Percentiles rank a stretch among this genome's conserved stretches.
phyloP scores from a whole-genome alignment of 2,113 vertebrate genomes.

The Myotis davidii region DNA sequence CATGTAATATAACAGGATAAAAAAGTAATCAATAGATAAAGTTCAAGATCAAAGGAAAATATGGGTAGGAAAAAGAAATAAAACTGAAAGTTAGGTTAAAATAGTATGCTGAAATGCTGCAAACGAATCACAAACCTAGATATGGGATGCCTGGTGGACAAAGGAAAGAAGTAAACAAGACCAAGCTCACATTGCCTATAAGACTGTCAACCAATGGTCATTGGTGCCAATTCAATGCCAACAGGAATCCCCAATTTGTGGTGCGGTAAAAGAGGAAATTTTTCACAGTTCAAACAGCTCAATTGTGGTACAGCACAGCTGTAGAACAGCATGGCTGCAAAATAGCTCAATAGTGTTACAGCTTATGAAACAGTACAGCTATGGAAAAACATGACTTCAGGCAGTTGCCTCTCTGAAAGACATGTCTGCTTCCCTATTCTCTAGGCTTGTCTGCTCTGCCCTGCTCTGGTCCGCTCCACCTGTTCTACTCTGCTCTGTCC shows the following conservation, averaged over 20 bases:
- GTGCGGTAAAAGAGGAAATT: neutral
- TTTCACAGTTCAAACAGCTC: neutral
- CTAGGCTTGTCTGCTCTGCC: neutral
- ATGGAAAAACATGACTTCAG: no score
- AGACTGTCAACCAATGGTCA: neutral
- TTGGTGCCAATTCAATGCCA: neutral
- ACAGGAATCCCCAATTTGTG: neutral
- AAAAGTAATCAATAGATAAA: neutral
- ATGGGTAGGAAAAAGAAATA: neutral
- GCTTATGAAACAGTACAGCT: neutral
- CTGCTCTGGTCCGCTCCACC: neutral
- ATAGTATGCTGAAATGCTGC: neutral
- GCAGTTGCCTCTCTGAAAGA: neutral
- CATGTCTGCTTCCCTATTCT: neutral
- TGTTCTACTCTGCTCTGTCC: neutral
- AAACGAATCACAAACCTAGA: neutral
- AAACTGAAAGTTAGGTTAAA: constrained; percentile 16
- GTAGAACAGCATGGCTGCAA: neutral
- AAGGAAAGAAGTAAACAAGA: constrained; percentile 36
- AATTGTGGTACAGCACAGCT: neutral
- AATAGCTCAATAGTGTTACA: neutral
- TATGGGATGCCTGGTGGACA: neutral
- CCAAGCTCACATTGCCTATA: neutral
- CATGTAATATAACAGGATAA: neutral
- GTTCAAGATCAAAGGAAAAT: neutral